Base-by-base conservation (phyloP, 2,113 vertebrate species). In the Brachyhypopomus gauderio region DNA sequence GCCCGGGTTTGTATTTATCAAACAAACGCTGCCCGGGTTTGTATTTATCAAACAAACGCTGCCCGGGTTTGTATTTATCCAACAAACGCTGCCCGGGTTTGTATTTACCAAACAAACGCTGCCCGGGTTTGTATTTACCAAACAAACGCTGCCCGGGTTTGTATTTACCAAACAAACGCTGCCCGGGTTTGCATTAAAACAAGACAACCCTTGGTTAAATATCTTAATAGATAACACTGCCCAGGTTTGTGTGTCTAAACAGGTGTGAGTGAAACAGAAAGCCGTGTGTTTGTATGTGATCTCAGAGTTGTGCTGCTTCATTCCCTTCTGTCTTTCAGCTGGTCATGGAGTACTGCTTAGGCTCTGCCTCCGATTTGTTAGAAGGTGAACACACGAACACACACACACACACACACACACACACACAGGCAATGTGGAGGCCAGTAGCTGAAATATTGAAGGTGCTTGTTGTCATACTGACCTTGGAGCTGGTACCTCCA, bases 331-430 rank as follows among this genome's bases (percentile, higher is more conserved):
- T 91, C 1, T 94, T 95, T 78, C 91, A 99, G 98, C 89, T 99
- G 93, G 97, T 99, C 89, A 99, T 99, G 98, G 98, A 99, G 89
- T 99, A 99, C 87, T 99, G 98, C 87, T 93, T 99, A 91, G 98
- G 98, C 90, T 99, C 98, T 58, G 97, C 98, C 85, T 99, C 98
- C 83, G 98, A 99, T 90, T 91, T 99, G 84, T 90, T 99, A 91
- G 98, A 99, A 89, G 98, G 98, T 98, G 89, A 95, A 95, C 86
- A 56, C 5, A 66, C 71, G 70, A 38, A 36, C n/a, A 25, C 19
- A n/a, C 48, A 4, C 19, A 17, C 69, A 36, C 55, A 67, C 63
- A 41, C 73, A 69, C 59, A 34, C 60, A 58, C 55, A 48, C 48
- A 27, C 71, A 14, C 77, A 80, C 27, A 38, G 7, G 38, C 7